A percentile compares a stretch with the other conserved stretches of the same genome.
phyloP scores from a whole-genome alignment of 2,113 vertebrate genomes.

The Hemicordylus capensis region DNA sequence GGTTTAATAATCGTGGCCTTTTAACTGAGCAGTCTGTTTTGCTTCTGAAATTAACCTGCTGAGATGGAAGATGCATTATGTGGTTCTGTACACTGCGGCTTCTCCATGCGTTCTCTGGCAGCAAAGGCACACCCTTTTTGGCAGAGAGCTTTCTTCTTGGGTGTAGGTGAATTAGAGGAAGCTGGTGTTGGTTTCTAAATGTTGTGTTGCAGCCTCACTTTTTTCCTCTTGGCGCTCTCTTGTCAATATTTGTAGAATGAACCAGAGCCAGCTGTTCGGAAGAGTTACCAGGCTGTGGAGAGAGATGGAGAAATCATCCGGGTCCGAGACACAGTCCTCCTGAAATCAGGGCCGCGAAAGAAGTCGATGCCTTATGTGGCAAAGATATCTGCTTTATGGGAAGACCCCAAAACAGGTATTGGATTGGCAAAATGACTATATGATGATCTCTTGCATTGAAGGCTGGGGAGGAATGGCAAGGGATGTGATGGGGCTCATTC shows the following conservation, averaged over 20 bases:
- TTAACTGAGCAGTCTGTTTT: not conserved
- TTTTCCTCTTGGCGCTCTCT: not conserved
- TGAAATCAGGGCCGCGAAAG: constrained; percentile 94
- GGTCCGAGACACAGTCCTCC: constrained; percentile 92
- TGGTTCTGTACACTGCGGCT: not conserved
- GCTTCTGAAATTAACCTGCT: not conserved
- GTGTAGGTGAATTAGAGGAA: constrained; percentile 21
- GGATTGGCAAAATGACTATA: not conserved
- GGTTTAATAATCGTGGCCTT: not conserved
- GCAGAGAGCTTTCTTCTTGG: not conserved
- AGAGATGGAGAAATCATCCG: constrained; percentile 91
- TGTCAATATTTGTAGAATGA: constrained; percentile 81
- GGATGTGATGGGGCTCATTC: not conserved
- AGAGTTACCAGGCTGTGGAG: constrained; percentile 93
- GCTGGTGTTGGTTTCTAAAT: not conserved
- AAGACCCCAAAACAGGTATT: constrained; percentile 94
- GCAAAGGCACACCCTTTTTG: constrained; percentile 21
- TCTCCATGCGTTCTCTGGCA: constrained; percentile 5
- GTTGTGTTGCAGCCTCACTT: constrained; percentile 17
- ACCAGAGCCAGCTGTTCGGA: constrained; percentile 86
- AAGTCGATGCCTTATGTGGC: constrained; percentile 96
- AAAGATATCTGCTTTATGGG: constrained; percentile 96
- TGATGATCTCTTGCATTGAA: accelerated
- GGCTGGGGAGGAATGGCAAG: accelerated
- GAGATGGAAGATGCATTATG: not conserved